A percentile compares a stretch with the other conserved stretches of the same genome.
phyloP scores from a whole-genome alignment of 1,140 invertebrate genomes.

The Aphidius ervi region DNA sequence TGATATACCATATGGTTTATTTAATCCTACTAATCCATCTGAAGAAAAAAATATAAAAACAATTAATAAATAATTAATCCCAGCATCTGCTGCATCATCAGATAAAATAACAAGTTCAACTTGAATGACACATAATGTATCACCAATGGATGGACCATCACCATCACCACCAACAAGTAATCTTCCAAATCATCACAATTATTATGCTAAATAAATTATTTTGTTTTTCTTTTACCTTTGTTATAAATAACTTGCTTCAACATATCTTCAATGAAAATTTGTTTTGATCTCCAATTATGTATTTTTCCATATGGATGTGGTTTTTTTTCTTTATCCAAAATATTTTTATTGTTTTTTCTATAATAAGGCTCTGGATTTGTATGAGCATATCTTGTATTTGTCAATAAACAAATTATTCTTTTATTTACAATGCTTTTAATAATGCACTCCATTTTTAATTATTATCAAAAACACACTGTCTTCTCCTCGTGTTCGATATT shows the following conservation, averaged over 20 bases:
- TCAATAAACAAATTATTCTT: background rate
- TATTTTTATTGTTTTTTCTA: conserved; percentile 8
- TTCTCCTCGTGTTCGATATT: background rate
- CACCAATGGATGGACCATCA: conserved; percentile 49
- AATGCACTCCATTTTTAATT: conserved; percentile 15
- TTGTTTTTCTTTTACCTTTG: conserved; percentile 32
- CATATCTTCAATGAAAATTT: conserved; percentile 30
- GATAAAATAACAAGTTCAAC: conserved; percentile 7
- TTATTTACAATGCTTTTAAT: conserved; percentile 10
- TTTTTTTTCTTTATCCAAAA: conserved; percentile 14
- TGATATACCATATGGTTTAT: conserved; percentile 50
- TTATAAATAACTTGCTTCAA: conserved; percentile 37
- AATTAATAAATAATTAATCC: conserved; percentile 9
- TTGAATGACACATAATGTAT: conserved; percentile 44
- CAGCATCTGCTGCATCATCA: background rate
- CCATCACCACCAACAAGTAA: conserved; percentile 38
- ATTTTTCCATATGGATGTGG: conserved; percentile 36
- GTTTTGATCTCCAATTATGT: conserved; percentile 41
- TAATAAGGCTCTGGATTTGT: conserved; percentile 5
- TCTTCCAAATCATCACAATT: conserved; percentile 43
- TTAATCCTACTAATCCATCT: conserved; percentile 48
- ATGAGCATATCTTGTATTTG: conserved; percentile 11
- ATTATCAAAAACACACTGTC: no score
- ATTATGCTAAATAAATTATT: conserved; percentile 46
- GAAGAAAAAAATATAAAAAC: conserved; percentile 1